A percentile compares a stretch with the other conserved stretches of the same genome.
phyloP scores from a whole-genome alignment of 2,888 invertebrate genomes.

The Arrhopalites spinosus region DNA sequence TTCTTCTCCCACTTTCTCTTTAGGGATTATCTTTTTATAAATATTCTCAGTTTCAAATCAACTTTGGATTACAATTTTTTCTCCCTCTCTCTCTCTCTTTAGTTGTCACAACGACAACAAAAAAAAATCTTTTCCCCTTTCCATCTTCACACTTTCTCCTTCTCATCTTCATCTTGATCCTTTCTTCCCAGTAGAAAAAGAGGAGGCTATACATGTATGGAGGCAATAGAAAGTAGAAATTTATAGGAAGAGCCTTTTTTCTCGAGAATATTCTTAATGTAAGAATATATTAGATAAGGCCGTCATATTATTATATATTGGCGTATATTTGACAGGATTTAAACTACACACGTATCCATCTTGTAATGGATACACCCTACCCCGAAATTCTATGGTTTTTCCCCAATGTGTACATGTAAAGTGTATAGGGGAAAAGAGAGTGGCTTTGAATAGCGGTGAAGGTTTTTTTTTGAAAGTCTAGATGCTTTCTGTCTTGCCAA shows the following conservation, averaged over 20 bases:
- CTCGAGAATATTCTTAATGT: too few relatives aligned
- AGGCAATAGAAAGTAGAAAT: neutral
- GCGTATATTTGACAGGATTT: too few relatives aligned
- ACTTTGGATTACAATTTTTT: neutral
- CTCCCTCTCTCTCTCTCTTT: neutral
- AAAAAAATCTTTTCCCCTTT: neutral
- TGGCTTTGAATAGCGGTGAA: constrained; percentile 14
- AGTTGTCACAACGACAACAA: too few relatives aligned
- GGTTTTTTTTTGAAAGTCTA: constrained; percentile 31
- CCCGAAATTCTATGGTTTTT: too few relatives aligned
- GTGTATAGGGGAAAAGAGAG: neutral
- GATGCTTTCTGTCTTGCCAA: constrained; percentile 38
- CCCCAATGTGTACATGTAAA: too few relatives aligned
- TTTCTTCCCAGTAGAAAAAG: neutral
- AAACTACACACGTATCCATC: too few relatives aligned
- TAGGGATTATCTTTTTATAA: neutral
- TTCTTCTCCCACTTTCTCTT: neutral
- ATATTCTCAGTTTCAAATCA: neutral
- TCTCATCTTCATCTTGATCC: neutral
- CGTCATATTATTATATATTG: too few relatives aligned
- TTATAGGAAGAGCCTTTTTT: too few relatives aligned
- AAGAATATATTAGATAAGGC: too few relatives aligned
- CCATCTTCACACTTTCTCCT: neutral
- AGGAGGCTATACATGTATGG: neutral
- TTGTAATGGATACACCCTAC: too few relatives aligned